Conservation (phyloP, 92 coral and sea anemone species). For the Palythoa heliodiscus region DNA sequence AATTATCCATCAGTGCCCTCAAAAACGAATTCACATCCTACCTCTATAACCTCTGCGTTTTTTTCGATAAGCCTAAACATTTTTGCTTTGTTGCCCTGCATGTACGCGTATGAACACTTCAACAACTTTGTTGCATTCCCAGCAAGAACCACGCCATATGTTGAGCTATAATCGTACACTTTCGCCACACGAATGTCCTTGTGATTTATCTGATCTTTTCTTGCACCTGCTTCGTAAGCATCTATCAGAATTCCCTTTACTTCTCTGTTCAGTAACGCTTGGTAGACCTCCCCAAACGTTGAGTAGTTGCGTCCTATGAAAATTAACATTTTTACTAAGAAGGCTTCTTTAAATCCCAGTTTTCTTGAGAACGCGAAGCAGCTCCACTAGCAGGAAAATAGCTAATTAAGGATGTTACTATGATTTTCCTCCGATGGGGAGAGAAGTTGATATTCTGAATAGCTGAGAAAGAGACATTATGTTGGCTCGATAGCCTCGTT, state of each 20-base stretch:
- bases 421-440: too few species aligned
- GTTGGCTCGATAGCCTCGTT: too few species aligned
- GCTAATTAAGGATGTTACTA: too few species aligned
- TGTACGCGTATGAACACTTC: constrained; percentile 37
- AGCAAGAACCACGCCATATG: constrained; percentile 44
- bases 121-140: constrained; percentile 31
- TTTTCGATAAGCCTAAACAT: constrained; percentile 29
- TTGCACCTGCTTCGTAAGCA: constrained; percentile 41
- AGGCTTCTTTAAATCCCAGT: neutral
- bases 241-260: constrained; percentile 39
- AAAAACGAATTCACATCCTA: neutral
- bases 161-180: constrained; percentile 44
- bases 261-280: constrained; percentile 25
- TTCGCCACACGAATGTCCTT: constrained; percentile 35
- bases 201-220: constrained; percentile 24
- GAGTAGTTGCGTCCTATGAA: constrained; percentile 39
- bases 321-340: too few species aligned
- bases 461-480: too few species aligned
- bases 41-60: constrained; percentile 29
- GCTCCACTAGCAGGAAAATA: neutral
- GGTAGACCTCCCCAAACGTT: constrained; percentile 37
- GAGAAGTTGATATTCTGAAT: too few species aligned
- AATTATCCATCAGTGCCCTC: neutral
- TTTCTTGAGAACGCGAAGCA: neutral
- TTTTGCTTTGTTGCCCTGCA: constrained; percentile 40